Evolutionary conservation across 2,113 vertebrate species (phyloP), one percentile per base, ranked within the genome.

Genomic region (Gila orcuttii): DNA sequence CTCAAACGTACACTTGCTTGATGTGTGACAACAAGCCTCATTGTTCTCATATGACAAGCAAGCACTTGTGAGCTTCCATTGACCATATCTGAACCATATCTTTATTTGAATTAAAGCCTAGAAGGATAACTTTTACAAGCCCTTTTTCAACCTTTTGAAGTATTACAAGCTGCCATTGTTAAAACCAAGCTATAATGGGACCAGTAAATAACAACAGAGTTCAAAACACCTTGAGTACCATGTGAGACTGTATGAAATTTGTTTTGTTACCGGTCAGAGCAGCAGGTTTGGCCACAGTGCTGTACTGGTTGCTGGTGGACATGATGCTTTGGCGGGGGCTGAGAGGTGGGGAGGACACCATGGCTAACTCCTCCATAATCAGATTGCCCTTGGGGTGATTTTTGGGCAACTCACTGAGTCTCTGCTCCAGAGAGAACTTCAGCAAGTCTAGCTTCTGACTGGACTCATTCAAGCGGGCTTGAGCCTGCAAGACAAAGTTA

Each of bases 381-480:
- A 97, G 92, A 94, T 93, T 95, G 93, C 96, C 97, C 93, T 98
- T 98, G 59, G 97, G 97, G 91, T 99, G 97, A 90, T 97, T 98
- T 92, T 96, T 97, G 17, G 98, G 97, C 91, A 99, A 94, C 95
- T 99, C 98, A 15, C 91, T 97, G 87, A 99, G 93, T 89, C 98
- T 96, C 86, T 98, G 97, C 90, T 99, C 98, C 95, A 99, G 92
- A 64, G 98, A 99, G 92, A 97, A 97, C 84, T 97, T 96, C 91
- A 99, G 94, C 79, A 99, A 97, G 89, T 99, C 98, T 60, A 99
- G 88, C 93, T 99, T 99, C 93, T 99, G 98, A 93, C 96, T 99
- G 88, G 98, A 99, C 89, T 99, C 98, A 86, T 98, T 98, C 92
- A 99, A 98, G 90, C 97, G 96, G 80, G 98, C 96, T 94, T 99